These are phyloP conservation scores for Ceryle rudis DNA, from an alignment of 2,797 vertebrate genomes.

Conservation along the genomic window DNA sequence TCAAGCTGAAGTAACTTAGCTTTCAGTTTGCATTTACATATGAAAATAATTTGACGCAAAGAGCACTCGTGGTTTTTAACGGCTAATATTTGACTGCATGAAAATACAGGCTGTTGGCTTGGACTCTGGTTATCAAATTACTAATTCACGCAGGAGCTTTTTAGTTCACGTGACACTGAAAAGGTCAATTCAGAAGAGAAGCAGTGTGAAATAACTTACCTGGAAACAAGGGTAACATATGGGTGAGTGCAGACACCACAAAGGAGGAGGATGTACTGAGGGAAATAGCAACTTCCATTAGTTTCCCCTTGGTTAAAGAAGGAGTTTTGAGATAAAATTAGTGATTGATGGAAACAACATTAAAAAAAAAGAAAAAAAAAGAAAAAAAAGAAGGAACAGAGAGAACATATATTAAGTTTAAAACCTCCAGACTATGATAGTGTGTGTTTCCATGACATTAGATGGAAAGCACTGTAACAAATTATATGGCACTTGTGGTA, in stretches of 20 bases:
- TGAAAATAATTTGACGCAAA: background rate
- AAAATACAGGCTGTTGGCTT: background rate
- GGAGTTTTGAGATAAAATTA: background rate
- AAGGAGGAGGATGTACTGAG: background rate
- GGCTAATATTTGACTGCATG: background rate
- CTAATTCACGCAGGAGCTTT: background rate
- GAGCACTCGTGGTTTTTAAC: background rate
- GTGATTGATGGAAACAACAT: background rate
- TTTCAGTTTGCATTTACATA: background rate
- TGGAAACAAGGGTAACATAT: background rate
- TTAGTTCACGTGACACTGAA: background rate
- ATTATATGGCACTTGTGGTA: background rate
- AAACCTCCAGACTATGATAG: background rate
- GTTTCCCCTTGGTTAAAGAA: background rate
- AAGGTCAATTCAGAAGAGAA: background rate
- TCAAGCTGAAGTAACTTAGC: rapidly evolving
- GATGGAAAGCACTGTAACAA: background rate
- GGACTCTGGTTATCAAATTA: background rate
- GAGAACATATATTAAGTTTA: background rate
- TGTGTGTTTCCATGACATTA: background rate
- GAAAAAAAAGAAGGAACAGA: background rate
- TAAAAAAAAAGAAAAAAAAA: too few species aligned
- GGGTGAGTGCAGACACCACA: background rate
- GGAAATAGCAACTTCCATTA: background rate
- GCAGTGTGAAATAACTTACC: background rate